These are phyloP conservation scores for Xiphophorus hellerii DNA, from an alignment of 2,113 vertebrate species.

Conservation along the genomic window DNA sequence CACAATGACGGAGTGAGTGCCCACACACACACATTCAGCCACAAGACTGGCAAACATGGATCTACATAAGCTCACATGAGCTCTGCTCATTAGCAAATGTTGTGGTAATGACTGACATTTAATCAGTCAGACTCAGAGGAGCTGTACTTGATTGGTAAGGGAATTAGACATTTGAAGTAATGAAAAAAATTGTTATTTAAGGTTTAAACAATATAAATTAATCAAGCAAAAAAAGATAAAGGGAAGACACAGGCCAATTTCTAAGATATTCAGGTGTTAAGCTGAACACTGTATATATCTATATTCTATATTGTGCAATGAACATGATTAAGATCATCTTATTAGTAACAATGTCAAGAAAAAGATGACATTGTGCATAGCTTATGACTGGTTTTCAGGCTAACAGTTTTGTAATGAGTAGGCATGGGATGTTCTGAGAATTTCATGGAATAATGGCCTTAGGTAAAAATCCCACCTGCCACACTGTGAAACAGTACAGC, in stretches of 20 bases:
- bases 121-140: constrained; percentile 35
- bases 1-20: not conserved
- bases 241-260: not conserved
- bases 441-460: not conserved
- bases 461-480: too few species aligned
- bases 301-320: not conserved
- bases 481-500: too few species aligned
- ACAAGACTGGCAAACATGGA: constrained; percentile 6
- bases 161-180: constrained; percentile 31
- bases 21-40: constrained; percentile 13
- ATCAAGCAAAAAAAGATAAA: not conserved
- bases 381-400: not conserved
- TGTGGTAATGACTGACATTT: constrained; percentile 39
- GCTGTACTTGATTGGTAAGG: constrained; percentile 38
- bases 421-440: not conserved
- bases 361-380: not conserved
- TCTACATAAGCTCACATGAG: constrained; percentile 23
- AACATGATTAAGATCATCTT: not conserved
- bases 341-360: not conserved
- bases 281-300: too few species aligned
- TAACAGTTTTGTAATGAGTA: not conserved
- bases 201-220: not conserved
- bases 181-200: constrained; percentile 4
- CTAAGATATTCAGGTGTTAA: not conserved
- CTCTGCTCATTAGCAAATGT: constrained; percentile 59